phyloP scores from a whole-genome alignment of 1,140 invertebrate species.

The Orussus abietinus region DNA sequence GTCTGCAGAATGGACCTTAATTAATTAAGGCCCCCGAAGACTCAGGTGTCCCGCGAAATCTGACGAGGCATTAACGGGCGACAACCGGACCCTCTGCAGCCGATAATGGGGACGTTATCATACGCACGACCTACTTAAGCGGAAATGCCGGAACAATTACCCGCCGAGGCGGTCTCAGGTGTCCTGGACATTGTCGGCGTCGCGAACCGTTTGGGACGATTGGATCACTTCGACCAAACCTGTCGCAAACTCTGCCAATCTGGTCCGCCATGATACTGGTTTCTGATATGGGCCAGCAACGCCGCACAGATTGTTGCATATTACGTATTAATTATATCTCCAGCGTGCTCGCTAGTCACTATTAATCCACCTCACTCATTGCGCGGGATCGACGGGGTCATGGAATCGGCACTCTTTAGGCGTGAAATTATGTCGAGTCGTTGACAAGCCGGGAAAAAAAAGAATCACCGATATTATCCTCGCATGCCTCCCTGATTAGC shows the following conservation, averaged over 20 bases:
- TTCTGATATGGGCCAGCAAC: too few species aligned
- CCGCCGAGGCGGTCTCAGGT: slow-evolving; percentile 1
- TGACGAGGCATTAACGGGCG: slow-evolving; percentile 20
- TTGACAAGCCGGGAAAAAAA: slow-evolving; percentile 31
- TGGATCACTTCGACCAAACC: too few species aligned
- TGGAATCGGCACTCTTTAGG: too few species aligned
- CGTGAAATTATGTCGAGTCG: too few species aligned
- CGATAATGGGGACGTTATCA: slow-evolving; percentile 48
- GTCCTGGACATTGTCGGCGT: too few species aligned
- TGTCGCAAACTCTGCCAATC: too few species aligned
- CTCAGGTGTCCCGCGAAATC: slow-evolving; percentile 47
- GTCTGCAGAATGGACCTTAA: slow-evolving; percentile 33
- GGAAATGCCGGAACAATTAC: too few species aligned
- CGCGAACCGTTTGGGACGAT: too few species aligned
- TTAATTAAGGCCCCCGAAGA: slow-evolving; percentile 46
- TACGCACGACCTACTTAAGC: slow-evolving; percentile 47
- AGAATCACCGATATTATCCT: slow-evolving; percentile 30
- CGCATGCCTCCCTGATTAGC: slow-evolving; percentile 18
- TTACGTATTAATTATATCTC: too few species aligned
- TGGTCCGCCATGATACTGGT: too few species aligned
- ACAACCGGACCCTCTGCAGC: slow-evolving; percentile 19
- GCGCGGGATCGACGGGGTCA: slow-evolving; percentile 8
- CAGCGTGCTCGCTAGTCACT: too few species aligned
- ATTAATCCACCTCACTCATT: slow-evolving; percentile 32
- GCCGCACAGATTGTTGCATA: too few species aligned